Base-by-base conservation (phyloP, 2,888 invertebrate genomes). In the Lysandra coridon region DNA sequence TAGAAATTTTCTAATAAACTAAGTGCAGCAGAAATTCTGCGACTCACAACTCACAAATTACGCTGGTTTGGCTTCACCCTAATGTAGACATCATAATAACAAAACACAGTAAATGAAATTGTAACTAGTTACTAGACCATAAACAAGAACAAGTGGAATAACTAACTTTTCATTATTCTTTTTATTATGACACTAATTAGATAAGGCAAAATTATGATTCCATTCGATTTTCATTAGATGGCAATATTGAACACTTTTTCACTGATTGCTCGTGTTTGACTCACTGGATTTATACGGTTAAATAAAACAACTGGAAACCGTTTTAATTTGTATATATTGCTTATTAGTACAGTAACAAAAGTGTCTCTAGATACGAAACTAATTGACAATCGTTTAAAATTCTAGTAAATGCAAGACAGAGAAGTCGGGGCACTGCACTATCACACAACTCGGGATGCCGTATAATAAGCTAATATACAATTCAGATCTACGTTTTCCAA, bases 271-370 rank as follows among this genome's bases (percentile, higher is more conserved):
- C 30, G 30, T 30, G 64, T 30, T 12, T 69, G 33, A 10, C 5
- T 17, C 5, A 69, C 33, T 33, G 14, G 17, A 69, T 14, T 69
- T 14, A 69, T 30, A 37, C 33, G 4, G 14, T 7, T 33, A 79
- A 81, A 82, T 82, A 79, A 80, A 85, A 85, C 83, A 81, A 85
- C 84, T 81, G 79, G 79, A 37, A 81, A 83, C 83, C 83, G 81
- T 83, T 91, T 93, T 90, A 92, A 91, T 93, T 87, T 90, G 90
- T 90, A 93, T 94, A 94, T 94, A 94, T 94, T 94, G 94, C 94
- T 94, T 94, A 94, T 91, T 92, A 92, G 88, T 93, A 94, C 90
- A 91, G 89, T 92, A 94, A 94, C 93, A 94, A 91, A 92, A 89
- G 89, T 89, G 89, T 92, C 88, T 89, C 88, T 90, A 91, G 87